Evolutionary conservation across 2,113 vertebrate genomes (phyloP).

Genomic region (Thermophis baileyi): DNA sequence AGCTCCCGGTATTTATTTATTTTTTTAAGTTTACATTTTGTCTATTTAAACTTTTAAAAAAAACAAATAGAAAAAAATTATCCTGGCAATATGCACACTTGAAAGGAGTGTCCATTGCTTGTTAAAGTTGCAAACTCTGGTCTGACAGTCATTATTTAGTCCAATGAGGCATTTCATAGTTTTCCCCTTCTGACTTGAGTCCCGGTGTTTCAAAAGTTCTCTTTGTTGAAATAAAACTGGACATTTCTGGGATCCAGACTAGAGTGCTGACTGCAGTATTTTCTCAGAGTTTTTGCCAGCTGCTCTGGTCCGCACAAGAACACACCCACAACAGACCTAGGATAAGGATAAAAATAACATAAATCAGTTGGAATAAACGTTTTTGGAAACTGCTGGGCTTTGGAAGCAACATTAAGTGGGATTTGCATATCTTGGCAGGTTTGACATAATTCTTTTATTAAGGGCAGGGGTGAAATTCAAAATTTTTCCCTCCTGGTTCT

Average conservation of each 20-base stretch:
- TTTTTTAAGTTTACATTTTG: not conserved
- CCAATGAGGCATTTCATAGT: not conserved
- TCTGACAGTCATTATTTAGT: not conserved
- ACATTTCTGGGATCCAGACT: slow-evolving; percentile 87
- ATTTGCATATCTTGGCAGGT: not conserved
- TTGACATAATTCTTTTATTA: not conserved
- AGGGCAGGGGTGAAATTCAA: no score
- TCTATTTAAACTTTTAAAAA: not conserved
- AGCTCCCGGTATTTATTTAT: not conserved
- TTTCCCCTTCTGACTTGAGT: not conserved
- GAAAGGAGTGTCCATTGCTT: not conserved
- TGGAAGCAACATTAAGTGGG: not conserved
- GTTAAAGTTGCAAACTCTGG: not conserved
- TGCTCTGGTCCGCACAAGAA: slow-evolving; percentile 82
- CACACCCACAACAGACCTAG: slow-evolving; percentile 81
- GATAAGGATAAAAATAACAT: not conserved
- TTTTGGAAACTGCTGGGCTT: not conserved
- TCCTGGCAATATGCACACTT: not conserved
- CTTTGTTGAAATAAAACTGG: slow-evolving; percentile 93
- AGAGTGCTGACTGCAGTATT: slow-evolving; percentile 81
- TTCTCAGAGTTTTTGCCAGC: slow-evolving; percentile 75
- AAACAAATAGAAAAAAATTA: not conserved
- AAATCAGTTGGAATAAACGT: not conserved
- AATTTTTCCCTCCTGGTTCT: no score
- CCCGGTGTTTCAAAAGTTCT: slow-evolving; percentile 79